phyloP scores from a whole-genome alignment of 2,888 invertebrate genomes.

The Cylloceria caligata region DNA sequence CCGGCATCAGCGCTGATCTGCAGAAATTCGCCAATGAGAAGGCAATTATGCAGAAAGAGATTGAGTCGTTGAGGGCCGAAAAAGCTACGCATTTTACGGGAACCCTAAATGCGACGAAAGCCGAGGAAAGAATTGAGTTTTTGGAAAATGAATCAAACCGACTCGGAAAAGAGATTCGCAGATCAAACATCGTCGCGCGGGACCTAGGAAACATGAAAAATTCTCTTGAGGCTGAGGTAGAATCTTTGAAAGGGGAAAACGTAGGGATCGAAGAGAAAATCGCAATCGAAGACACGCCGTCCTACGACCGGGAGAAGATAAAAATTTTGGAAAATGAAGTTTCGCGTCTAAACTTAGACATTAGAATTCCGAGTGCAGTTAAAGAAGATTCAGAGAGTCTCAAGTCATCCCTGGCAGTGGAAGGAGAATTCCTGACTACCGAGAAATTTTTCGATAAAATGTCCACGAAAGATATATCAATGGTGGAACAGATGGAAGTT shows the following conservation, averaged over 20 bases:
- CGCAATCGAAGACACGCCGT: conserved; percentile 3
- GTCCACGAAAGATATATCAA: background rate
- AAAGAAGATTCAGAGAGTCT: conserved; percentile 10
- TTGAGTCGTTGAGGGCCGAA: conserved; percentile 70
- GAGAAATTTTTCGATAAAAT: conserved; percentile 1
- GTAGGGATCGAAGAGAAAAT: conserved; percentile 38
- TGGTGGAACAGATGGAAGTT: conserved; percentile 58
- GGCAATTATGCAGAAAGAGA: conserved; percentile 65
- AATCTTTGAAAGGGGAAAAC: conserved; percentile 14
- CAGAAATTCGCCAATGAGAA: conserved; percentile 71
- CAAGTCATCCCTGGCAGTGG: conserved; percentile 23
- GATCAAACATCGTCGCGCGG: background rate
- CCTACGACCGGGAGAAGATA: conserved; percentile 28
- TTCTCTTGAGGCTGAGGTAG: conserved; percentile 2
- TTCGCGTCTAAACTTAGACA: conserved; percentile 31
- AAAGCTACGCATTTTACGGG: conserved; percentile 67
- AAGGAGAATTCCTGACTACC: background rate
- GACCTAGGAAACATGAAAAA: background rate
- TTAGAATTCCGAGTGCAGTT: background rate
- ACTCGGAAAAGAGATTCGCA: conserved; percentile 14
- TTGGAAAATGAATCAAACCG: conserved; percentile 37
- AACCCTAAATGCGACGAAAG: conserved; percentile 45
- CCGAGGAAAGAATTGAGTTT: conserved; percentile 24
- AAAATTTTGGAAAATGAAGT: conserved; percentile 39
- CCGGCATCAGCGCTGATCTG: conserved; percentile 56